Base-by-base conservation (phyloP, 2,888 invertebrate genomes). In the Lydus trimaculatus region DNA sequence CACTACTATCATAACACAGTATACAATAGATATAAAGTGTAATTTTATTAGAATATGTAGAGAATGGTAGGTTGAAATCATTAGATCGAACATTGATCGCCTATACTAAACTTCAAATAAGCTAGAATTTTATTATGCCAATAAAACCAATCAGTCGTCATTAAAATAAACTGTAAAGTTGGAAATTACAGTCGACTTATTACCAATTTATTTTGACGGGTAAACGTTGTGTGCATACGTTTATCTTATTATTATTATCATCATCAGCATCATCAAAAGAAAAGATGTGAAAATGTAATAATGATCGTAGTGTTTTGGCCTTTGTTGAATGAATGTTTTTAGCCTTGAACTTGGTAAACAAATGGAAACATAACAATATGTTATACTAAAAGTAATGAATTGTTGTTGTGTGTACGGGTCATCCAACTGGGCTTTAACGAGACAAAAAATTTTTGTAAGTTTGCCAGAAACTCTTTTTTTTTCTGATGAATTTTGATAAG, bases 71-170 rank as follows among this genome's bases (percentile, higher is more conserved):
- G 17, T 52, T 9, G 23, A 15, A 11, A 52, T 25, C 52, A 52
- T 52, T 52, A 52, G 25, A 52, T 52, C 13, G 52, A 52, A 13
- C 52, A 52, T 52, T 52, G 52, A 52, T 52, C 52, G 52, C 23
- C 11, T 25, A 3, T 23, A 52, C n/a, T 23, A 52, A 52, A 52
- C 23, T 25, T 25, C 52, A 52, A 52, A 52, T 25, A 52, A 52
- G 23, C 52, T 17, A 23, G 5, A 52, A 52, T 23, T 52, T 52
- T 23, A 52, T 52, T 52, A 52, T 52, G 13, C 5, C 66, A 70
- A 70, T 70, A 66, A 70, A 70, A 70, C 66, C 66, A 70, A 70
- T 70, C 70, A 70, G 62, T 36, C 59, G 56, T 58, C 61, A 58
- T 58, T 67, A 52, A 52, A 52, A 52, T 52, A 25, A 52, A 52